Conservation (phyloP, 2,888 invertebrate genomes). For the Napeogenes sylphis region DNA sequence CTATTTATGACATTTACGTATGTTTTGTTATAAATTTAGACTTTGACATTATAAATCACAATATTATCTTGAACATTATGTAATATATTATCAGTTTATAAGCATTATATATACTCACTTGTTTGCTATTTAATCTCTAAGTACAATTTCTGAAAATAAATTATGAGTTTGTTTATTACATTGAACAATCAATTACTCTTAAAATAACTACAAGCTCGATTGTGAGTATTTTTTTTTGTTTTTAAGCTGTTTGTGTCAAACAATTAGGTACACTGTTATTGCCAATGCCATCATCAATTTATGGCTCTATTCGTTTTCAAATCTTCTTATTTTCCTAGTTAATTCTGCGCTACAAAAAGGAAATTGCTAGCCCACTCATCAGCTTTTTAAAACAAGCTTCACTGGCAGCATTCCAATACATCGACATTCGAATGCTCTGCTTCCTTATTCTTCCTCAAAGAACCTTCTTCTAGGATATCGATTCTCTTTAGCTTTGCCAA, state of each 20-base stretch:
- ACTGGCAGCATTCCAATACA: conserved; percentile 33
- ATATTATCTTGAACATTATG: too few relatives aligned
- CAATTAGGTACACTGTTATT: background rate
- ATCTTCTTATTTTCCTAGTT: background rate
- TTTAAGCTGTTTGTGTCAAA: background rate
- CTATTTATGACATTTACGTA: too few relatives aligned
- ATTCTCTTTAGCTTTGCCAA: conserved; percentile 16
- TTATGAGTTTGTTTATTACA: background rate
- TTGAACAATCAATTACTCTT: too few relatives aligned
- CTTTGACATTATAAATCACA: too few relatives aligned
- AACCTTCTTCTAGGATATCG: conserved; percentile 22
- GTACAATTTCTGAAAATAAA: too few relatives aligned
- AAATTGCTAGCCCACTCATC: conserved; percentile 10
- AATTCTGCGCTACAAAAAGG: background rate
- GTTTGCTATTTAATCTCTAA: too few relatives aligned
- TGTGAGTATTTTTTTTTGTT: too few relatives aligned
- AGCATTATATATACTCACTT: too few relatives aligned
- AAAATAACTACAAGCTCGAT: too few relatives aligned
- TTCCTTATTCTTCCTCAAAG: conserved; percentile 23
- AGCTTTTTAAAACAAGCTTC: conserved; percentile 20
- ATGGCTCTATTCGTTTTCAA: background rate
- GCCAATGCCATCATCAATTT: background rate
- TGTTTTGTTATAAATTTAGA: too few relatives aligned
- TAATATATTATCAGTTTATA: too few relatives aligned
- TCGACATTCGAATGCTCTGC: conserved; percentile 21